These are phyloP conservation scores for Amblyopsis rosae DNA, from an alignment of 2,113 vertebrate species.

Conservation along the genomic window DNA sequence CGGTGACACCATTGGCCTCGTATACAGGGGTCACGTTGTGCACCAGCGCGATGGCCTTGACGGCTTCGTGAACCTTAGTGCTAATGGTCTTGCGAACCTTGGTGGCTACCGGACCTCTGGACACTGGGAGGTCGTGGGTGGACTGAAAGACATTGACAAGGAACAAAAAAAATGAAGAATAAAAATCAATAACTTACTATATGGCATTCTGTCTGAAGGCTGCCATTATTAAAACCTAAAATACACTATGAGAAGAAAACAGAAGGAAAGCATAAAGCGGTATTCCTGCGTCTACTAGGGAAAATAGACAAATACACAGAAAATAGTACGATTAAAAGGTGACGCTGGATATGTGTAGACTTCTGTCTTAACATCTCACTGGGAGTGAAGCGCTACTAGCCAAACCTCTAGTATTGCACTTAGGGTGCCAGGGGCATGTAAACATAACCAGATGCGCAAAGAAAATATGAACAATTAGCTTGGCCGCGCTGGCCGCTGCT, in stretches of 20 bases:
- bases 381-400: constrained; percentile 10
- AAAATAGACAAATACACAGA: background rate
- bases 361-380: constrained; percentile 11
- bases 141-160: constrained; percentile 68
- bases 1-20: constrained; percentile 91
- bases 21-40: constrained; percentile 96
- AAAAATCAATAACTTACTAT: background rate
- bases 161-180: background rate
- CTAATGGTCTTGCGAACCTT: constrained; percentile 97
- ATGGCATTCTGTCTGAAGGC: background rate
- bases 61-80: constrained; percentile 93
- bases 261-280: background rate
- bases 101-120: constrained; percentile 84
- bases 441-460: constrained; percentile 75
- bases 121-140: constrained; percentile 84
- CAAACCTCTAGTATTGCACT: background rate
- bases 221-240: background rate
- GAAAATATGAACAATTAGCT: constrained; percentile 67
- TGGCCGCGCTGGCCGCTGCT: constrained; percentile 78
- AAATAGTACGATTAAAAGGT: background rate
- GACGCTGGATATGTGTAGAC: background rate
- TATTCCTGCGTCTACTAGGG: background rate
- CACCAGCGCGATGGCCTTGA: constrained; percentile 94
- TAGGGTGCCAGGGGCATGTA: constrained; percentile 38
- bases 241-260: too few relatives aligned